Conservation (phyloP, 2,888 invertebrate genomes). For the Eilema griseolum region DNA sequence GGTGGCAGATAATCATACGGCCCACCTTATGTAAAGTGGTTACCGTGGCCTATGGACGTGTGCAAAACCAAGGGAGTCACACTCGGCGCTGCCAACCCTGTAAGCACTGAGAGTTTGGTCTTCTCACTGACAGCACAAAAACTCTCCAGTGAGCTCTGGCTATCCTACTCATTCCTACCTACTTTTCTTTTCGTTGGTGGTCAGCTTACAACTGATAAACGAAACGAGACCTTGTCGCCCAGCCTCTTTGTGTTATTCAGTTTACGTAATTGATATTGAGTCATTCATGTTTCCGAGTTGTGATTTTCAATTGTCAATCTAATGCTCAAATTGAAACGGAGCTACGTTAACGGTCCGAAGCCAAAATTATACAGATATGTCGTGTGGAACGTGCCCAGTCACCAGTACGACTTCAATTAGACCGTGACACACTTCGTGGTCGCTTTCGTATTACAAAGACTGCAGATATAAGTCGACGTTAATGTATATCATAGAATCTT, state of each 20-base stretch:
- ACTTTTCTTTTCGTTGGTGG: background rate
- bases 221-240: background rate
- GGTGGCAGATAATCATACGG: no score
- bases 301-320: constrained; percentile 23
- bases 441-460: constrained; percentile 72
- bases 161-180: no score
- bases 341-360: constrained; percentile 54
- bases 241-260: background rate
- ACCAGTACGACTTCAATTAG: constrained; percentile 74
- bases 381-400: constrained; percentile 72
- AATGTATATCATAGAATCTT: constrained; percentile 44
- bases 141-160: no score
- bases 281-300: background rate
- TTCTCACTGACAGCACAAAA: no score
- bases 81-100: no score
- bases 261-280: background rate
- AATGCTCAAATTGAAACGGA: constrained; percentile 35
- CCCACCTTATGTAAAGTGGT: no score
- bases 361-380: constrained; percentile 68
- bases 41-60: no score
- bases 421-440: constrained; percentile 79
- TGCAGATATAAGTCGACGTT: constrained; percentile 38
- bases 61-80: no score
- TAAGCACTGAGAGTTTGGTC: no score
- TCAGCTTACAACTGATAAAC: background rate